Evolutionary conservation across 2,113 vertebrate species (phyloP).

Genomic region (Castor canadensis): DNA sequence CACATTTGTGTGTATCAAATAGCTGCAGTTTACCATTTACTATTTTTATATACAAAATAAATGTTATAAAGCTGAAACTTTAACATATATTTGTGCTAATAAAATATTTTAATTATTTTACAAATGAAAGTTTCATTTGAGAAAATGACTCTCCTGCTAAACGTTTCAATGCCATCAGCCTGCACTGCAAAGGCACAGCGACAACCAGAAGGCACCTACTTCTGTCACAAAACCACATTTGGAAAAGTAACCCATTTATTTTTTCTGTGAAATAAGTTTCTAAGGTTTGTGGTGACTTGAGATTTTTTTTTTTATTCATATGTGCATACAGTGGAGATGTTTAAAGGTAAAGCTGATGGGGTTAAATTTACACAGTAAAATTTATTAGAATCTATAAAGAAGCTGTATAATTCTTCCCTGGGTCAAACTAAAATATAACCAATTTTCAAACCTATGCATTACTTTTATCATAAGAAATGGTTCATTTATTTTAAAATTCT

Average conservation of each 20-base stretch:
- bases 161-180: not conserved
- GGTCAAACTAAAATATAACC: slow-evolving; percentile 21
- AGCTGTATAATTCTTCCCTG: not conserved
- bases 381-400: not conserved
- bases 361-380: not conserved
- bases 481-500: not conserved
- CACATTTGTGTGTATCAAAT: not conserved
- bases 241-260: not conserved
- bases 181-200: not conserved
- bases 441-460: slow-evolving; percentile 9
- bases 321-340: too few species aligned
- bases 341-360: not conserved
- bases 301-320: not conserved
- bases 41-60: not conserved
- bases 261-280: not conserved
- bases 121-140: not conserved
- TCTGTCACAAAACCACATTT: not conserved
- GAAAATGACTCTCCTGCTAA: not conserved
- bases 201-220: not conserved
- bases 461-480: not conserved
- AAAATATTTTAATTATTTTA: not conserved
- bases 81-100: not conserved
- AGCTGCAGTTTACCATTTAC: not conserved
- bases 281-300: not conserved
- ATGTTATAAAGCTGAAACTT: not conserved